phyloP scores from a whole-genome alignment of 2,797 vertebrate species.

The Pangasius sanitwongsei region DNA sequence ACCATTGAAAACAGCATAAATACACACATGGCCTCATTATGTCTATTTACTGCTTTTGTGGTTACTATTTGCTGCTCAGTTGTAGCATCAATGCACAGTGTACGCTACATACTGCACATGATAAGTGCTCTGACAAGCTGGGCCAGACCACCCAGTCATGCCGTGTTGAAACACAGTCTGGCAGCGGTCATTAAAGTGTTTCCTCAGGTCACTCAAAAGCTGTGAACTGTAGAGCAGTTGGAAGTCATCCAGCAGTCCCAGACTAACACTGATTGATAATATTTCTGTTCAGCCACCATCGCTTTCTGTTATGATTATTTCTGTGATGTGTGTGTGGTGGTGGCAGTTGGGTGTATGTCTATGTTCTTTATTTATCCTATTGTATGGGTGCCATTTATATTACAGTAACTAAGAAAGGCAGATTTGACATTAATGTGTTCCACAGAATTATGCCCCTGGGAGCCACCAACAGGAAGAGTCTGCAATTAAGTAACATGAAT shows the following conservation, averaged over 20 bases:
- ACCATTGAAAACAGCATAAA: slow-evolving; percentile 55
- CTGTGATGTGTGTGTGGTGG: background rate
- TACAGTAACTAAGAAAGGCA: slow-evolving; percentile 45
- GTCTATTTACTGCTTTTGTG: slow-evolving; percentile 61
- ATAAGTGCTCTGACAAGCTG: slow-evolving; percentile 58
- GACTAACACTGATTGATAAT: slow-evolving; percentile 60
- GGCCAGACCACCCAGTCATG: slow-evolving; percentile 77
- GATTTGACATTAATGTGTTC: slow-evolving; percentile 47
- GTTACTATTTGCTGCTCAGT: slow-evolving; percentile 75
- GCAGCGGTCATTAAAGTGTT: slow-evolving; percentile 75
- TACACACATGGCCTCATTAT: slow-evolving; percentile 55
- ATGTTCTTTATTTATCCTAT: slow-evolving; percentile 8
- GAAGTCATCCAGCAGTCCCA: slow-evolving; percentile 57
- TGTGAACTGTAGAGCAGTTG: slow-evolving; percentile 63
- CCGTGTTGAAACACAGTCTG: slow-evolving; percentile 71
- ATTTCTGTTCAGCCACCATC: slow-evolving; percentile 51
- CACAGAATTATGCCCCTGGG: slow-evolving; percentile 23
- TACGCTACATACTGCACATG: slow-evolving; percentile 66
- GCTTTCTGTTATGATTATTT: slow-evolving; percentile 33
- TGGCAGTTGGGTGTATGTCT: background rate
- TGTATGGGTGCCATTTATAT: slow-evolving; percentile 22
- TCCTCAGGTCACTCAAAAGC: slow-evolving; percentile 78
- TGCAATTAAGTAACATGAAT: slow-evolving; percentile 45
- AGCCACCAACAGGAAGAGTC: slow-evolving; percentile 36
- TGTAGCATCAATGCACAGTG: slow-evolving; percentile 68